These are phyloP conservation scores for Pachycephala philippinensis DNA, from an alignment of 2,113 vertebrate species.

Conservation along the genomic window DNA sequence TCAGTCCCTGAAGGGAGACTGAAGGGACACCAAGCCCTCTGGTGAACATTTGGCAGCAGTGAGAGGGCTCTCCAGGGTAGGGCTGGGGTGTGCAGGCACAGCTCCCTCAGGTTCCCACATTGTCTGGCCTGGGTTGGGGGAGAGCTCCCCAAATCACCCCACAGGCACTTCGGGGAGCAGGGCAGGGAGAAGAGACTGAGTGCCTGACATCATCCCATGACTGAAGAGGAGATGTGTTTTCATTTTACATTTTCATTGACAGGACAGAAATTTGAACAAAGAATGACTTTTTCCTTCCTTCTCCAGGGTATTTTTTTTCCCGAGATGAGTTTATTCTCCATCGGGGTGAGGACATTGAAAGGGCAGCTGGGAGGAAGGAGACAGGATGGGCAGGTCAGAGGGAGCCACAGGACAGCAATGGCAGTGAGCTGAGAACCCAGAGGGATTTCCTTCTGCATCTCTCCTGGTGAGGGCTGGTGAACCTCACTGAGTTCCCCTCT, in stretches of 20 bases:
- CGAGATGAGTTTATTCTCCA: not conserved
- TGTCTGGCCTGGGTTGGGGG: not conserved
- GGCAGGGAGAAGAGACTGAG: not conserved
- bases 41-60: not conserved
- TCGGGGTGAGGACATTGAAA: not conserved
- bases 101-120: accelerated
- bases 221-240: not conserved
- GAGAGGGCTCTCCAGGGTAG: not conserved
- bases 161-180: not conserved
- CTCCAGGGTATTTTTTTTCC: not conserved
- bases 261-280: not conserved
- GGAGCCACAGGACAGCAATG: not conserved
- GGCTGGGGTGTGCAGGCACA: not conserved
- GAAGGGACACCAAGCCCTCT: not conserved
- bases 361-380: not conserved
- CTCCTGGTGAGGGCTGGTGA: not conserved
- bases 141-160: not conserved
- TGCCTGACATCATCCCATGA: not conserved
- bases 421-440: not conserved
- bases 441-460: not conserved
- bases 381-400: not conserved
- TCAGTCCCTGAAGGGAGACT: not conserved
- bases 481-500: not conserved
- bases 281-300: not conserved
- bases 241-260: not conserved